A percentile compares a stretch with the other conserved stretches of the same genome.
These are phyloP conservation scores for Myrmophylax atrothorax DNA, from an alignment of 2,113 vertebrate genomes.

Conservation along the genomic window DNA sequence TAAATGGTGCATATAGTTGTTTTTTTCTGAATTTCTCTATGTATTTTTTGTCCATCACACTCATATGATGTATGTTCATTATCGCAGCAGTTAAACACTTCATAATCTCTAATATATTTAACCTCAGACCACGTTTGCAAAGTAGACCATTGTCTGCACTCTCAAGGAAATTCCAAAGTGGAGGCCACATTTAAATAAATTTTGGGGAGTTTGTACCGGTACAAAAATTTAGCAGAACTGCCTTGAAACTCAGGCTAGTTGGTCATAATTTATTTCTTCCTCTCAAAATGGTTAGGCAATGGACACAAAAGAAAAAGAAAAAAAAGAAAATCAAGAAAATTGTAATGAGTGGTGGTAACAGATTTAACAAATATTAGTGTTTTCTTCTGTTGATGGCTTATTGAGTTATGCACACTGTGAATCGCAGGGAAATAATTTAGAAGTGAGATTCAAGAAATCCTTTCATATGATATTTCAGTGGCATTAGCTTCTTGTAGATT, in stretches of 20 bases:
- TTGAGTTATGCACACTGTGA: not conserved
- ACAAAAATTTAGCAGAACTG: not conserved
- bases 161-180: not conserved
- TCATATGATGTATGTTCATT: not conserved
- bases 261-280: not conserved
- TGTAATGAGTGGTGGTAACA: not conserved
- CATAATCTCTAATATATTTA: not conserved
- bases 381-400: not conserved
- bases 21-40: not conserved
- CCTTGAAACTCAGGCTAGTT: not conserved
- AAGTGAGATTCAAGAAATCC: not conserved
- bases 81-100: not conserved
- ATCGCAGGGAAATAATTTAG: not conserved
- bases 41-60: not conserved
- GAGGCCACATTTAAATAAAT: not conserved
- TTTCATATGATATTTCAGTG: not conserved
- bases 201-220: not conserved
- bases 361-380: not conserved
- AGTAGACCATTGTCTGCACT: not conserved
- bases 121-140: not conserved
- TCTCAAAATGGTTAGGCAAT: not conserved
- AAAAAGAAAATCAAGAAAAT: not conserved
- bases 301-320: too few relatives aligned
- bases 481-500: not conserved
- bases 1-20: not conserved